These are phyloP conservation scores for Eulemur albifrons DNA, from an alignment of 2,797 vertebrate species.

Conservation along the genomic window DNA sequence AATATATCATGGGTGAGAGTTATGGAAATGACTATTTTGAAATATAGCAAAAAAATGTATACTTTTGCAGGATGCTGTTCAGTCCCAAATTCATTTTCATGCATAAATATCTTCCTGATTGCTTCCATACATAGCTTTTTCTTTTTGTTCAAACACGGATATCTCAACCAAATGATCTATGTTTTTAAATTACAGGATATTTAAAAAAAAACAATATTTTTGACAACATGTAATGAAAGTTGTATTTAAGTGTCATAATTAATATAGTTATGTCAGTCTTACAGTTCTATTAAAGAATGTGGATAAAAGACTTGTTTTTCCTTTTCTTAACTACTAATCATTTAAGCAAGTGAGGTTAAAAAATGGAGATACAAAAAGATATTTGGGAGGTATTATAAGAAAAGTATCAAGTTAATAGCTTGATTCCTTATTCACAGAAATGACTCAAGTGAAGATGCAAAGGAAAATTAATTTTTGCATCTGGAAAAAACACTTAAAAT, in stretches of 20 bases:
- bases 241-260: constrained; percentile 18
- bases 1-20: constrained; percentile 52
- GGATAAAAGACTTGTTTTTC: background rate
- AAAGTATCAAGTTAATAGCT: constrained; percentile 32
- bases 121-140: background rate
- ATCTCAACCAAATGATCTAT: background rate
- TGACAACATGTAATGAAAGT: constrained; percentile 18
- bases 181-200: constrained; percentile 29
- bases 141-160: background rate
- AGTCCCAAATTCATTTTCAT: constrained; percentile 52
- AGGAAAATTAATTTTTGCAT: constrained; percentile 21
- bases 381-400: background rate
- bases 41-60: constrained; percentile 17
- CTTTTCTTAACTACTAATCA: constrained; percentile 28
- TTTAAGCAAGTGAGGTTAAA: constrained; percentile 9
- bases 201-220: background rate
- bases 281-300: background rate
- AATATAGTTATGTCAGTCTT: background rate
- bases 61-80: constrained; percentile 38
- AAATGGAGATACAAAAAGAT: background rate
- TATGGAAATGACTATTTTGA: constrained; percentile 52
- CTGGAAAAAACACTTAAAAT: constrained; percentile 19
- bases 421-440: constrained; percentile 42
- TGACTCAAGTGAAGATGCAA: background rate
- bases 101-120: constrained; percentile 43